Conservation (phyloP, 2,113 vertebrate species). For the Ramphastos sulfuratus region DNA sequence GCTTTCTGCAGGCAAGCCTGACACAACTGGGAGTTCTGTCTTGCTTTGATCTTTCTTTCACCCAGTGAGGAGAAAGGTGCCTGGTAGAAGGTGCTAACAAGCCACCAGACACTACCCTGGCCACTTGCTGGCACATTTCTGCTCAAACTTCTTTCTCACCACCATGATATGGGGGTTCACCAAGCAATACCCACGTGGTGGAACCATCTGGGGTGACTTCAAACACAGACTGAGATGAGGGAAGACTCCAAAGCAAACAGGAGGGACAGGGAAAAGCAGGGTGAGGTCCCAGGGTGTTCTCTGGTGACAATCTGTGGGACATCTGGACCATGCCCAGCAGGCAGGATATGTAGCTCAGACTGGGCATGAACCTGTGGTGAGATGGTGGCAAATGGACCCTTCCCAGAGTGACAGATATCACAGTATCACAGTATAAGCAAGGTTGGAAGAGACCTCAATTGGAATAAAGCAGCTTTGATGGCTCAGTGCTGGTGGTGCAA, state of each 20-base stretch:
- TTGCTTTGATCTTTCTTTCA: neutral
- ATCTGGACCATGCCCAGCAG: fast-evolving
- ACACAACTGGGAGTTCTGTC: neutral
- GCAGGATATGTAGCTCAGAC: neutral
- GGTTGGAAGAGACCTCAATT: too few species aligned
- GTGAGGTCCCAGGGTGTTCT: neutral
- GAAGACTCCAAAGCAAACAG: neutral
- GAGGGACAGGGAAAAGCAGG: neutral
- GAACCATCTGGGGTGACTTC: neutral
- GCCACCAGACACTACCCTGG: neutral
- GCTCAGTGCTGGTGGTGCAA: neutral
- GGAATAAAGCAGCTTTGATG: neutral
- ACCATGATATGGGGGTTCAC: neutral
- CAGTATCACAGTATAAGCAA: too few species aligned
- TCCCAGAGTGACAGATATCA: neutral
- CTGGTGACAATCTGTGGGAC: neutral
- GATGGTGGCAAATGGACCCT: neutral
- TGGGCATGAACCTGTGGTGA: neutral
- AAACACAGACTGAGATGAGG: neutral
- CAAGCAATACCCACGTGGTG: fast-evolving
- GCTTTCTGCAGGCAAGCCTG: neutral
- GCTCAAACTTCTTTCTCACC: neutral
- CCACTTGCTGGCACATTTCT: neutral
- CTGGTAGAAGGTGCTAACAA: neutral
- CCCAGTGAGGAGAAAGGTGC: neutral